Conservation (phyloP, 2,888 invertebrate species). For the Galeruca laticollis region DNA sequence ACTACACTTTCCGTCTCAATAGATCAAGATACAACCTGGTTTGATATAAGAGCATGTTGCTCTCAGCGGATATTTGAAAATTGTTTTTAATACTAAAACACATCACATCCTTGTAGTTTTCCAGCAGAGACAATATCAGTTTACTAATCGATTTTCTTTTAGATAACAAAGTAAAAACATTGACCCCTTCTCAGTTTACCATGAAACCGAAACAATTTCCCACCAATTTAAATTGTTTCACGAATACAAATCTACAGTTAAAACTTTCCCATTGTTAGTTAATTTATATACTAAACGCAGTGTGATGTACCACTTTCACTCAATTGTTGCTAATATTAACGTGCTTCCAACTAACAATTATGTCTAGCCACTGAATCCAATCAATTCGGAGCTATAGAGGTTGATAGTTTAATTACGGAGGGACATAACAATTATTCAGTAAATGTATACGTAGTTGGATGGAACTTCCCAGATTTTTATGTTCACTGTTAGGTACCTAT, state of each 20-base stretch:
- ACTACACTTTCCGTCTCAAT: no score
- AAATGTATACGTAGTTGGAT: neutral
- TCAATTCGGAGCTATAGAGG: slow-evolving; percentile 6
- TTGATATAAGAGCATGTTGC: no score
- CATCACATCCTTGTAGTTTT: no score
- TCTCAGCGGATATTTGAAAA: no score
- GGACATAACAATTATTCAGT: neutral
- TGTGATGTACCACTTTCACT: slow-evolving; percentile 30
- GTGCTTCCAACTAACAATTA: slow-evolving; percentile 22
- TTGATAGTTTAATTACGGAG: neutral
- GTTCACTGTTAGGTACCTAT: no score
- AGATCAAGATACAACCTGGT: no score
- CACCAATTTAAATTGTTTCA: slow-evolving; percentile 22
- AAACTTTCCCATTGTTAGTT: slow-evolving; percentile 25
- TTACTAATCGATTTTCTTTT: no score
- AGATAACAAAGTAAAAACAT: slow-evolving; percentile 1
- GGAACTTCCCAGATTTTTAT: no score
- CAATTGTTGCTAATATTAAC: slow-evolving; percentile 27
- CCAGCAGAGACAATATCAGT: no score
- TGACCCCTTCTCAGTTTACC: slow-evolving; percentile 2
- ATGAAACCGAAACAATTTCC: slow-evolving; percentile 18
- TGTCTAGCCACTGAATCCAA: slow-evolving; percentile 18
- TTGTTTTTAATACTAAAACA: no score
- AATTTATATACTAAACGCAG: slow-evolving; percentile 20
- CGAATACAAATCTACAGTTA: slow-evolving; percentile 15